These are phyloP conservation scores for Dendrolimus punctatus DNA, from an alignment of 1,140 invertebrate genomes.

Conservation along the genomic window DNA sequence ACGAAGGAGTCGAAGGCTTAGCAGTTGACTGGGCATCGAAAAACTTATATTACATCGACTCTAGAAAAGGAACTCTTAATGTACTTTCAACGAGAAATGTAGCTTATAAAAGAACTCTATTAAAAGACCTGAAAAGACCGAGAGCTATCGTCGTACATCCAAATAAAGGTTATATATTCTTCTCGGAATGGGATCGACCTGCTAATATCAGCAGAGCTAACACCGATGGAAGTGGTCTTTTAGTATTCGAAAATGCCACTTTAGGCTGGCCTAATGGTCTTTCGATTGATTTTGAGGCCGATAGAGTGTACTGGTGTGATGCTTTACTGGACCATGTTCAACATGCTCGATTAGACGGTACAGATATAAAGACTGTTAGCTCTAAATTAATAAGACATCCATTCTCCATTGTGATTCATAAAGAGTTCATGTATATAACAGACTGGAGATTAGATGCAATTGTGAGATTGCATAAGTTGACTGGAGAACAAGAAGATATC, in stretches of 20 bases:
- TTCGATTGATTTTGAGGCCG: conserved; percentile 90
- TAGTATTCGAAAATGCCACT: conserved; percentile 93
- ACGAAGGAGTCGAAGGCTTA: conserved; percentile 97
- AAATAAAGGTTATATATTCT: conserved; percentile 94
- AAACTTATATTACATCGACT: conserved; percentile 98
- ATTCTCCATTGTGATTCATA: conserved; percentile 95
- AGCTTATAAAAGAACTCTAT: conserved; percentile 85
- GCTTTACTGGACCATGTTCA: conserved; percentile 96
- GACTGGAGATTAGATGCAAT: conserved; percentile 98
- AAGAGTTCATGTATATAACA: conserved; percentile 97
- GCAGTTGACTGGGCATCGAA: conserved; percentile 98
- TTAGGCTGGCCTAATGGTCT: conserved; percentile 97
- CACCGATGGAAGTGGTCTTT: conserved; percentile 88
- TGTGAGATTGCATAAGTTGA: conserved; percentile 90
- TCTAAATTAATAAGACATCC: conserved; percentile 93
- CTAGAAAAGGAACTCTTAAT: conserved; percentile 94
- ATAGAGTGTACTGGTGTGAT: conserved; percentile 96
- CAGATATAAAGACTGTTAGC: conserved; percentile 92
- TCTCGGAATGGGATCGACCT: conserved; percentile 96
- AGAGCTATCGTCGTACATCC: conserved; percentile 97
- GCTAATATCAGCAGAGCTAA: conserved; percentile 95
- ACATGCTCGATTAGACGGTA: conserved; percentile 94
- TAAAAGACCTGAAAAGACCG: conserved; percentile 92
- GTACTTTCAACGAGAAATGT: conserved; percentile 92
- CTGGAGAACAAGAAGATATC: conserved; percentile 88